Evolutionary conservation across 2,113 vertebrate genomes (phyloP).

Genomic region (Tricholaema leucomelas): DNA sequence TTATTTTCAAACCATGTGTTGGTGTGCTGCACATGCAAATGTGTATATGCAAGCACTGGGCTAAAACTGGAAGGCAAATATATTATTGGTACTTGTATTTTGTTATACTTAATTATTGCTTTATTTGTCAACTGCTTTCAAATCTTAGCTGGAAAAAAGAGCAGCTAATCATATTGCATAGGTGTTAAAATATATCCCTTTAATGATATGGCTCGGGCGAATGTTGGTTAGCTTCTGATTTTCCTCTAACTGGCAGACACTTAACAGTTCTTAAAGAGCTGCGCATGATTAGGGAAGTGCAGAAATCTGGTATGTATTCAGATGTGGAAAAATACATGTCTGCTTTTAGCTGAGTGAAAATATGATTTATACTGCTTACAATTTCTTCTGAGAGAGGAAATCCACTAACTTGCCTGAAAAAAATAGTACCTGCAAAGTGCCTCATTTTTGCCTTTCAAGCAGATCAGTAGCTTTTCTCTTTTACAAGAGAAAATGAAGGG

Average conservation of each 20-base stretch:
- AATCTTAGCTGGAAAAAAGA: neutral
- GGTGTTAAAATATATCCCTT: neutral
- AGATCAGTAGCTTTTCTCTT: neutral
- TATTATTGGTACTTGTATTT: neutral
- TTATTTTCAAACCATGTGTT: neutral
- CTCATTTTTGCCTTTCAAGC: neutral
- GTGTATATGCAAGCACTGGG: neutral
- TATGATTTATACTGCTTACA: neutral
- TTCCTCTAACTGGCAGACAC: neutral
- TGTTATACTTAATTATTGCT: neutral
- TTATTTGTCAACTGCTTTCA: neutral
- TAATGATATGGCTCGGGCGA: neutral
- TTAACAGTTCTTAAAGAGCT: neutral
- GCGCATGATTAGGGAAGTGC: neutral
- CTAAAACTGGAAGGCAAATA: neutral
- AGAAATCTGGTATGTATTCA: neutral
- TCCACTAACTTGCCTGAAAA: neutral
- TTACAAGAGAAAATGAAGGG: slow-evolving; percentile 12
- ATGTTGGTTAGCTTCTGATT: neutral
- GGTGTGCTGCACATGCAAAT: rapidly evolving
- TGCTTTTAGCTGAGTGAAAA: neutral
- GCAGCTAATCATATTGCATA: neutral
- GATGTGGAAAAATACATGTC: neutral
- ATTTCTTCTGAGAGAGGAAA: neutral
- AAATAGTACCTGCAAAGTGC: neutral